Evolutionary conservation across 2,888 invertebrate species (phyloP).

Genomic region (Eupithecia vulgata): DNA sequence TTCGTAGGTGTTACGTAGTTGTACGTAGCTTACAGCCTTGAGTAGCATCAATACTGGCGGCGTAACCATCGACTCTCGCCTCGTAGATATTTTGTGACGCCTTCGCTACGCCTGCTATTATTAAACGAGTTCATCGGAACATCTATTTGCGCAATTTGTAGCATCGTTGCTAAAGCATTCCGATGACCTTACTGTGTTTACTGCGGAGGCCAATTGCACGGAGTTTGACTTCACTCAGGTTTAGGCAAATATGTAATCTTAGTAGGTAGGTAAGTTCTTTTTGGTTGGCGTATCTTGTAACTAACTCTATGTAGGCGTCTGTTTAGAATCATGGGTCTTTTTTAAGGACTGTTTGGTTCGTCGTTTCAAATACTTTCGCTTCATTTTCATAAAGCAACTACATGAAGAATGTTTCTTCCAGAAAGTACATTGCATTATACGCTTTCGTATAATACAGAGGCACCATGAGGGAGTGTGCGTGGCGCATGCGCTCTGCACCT

Average conservation of each 20-base stretch:
- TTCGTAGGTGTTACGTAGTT: conserved; percentile 59
- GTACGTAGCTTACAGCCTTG: conserved; percentile 64
- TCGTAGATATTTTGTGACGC: conserved; percentile 70
- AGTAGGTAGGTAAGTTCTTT: neutral
- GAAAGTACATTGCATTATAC: conserved; percentile 41
- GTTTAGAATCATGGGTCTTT: neutral
- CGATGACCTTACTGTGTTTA: conserved; percentile 72
- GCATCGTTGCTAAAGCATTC: conserved; percentile 75
- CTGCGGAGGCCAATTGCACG: conserved; percentile 50
- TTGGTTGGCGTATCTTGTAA: neutral
- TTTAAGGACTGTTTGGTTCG: neutral
- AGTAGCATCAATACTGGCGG: conserved; percentile 55
- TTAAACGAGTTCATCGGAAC: conserved; percentile 84
- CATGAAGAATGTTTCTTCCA: conserved; percentile 50
- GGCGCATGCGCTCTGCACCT: conserved; percentile 75
- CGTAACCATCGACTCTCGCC: conserved; percentile 52
- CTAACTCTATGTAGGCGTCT: neutral
- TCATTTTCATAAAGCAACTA: conserved; percentile 30
- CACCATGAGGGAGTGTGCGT: conserved; percentile 65
- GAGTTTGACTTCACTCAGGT: conserved; percentile 35
- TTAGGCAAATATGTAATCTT: conserved; percentile 18
- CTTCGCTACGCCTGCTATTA: conserved; percentile 80
- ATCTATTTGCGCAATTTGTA: conserved; percentile 83
- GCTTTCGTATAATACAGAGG: conserved; percentile 54
- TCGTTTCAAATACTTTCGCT: neutral